Conservation (phyloP, 2,797 vertebrate species). For the Halcyon badia region DNA sequence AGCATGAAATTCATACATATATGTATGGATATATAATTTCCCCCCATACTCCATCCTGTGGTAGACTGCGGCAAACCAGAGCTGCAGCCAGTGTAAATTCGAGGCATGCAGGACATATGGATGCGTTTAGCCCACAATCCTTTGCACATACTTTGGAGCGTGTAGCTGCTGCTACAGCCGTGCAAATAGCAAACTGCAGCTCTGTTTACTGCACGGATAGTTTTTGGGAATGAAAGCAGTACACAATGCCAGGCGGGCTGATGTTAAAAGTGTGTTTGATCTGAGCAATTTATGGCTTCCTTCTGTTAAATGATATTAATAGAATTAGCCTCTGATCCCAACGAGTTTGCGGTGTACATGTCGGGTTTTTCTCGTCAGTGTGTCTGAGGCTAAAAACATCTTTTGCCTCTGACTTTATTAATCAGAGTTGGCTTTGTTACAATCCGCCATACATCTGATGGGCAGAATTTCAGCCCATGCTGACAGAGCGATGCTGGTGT, state of each 20-base stretch:
- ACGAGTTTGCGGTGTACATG: not conserved
- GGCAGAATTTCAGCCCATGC: not conserved
- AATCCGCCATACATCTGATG: not conserved
- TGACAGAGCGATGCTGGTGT: not conserved
- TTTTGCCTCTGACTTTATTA: constrained; percentile 13
- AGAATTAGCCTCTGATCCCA: constrained; percentile 29
- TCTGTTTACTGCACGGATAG: not conserved
- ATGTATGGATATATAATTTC: constrained; percentile 59
- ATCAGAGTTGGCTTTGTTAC: not conserved
- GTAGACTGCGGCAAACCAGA: constrained; percentile 55
- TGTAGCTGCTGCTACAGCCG: constrained; percentile 40
- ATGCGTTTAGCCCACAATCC: constrained; percentile 71
- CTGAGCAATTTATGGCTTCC: constrained; percentile 42
- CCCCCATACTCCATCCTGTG: constrained; percentile 43
- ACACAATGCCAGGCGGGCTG: not conserved
- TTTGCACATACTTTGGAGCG: constrained; percentile 68
- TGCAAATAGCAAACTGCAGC: constrained; percentile 37
- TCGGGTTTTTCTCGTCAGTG: not conserved
- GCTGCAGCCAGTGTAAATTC: constrained; percentile 49
- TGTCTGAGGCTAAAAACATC: not conserved
- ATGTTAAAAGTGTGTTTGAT: constrained; percentile 22
- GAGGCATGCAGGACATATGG: constrained; percentile 70
- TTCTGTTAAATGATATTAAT: constrained; percentile 48
- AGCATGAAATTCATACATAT: constrained; percentile 71
- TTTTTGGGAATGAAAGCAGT: constrained; percentile 40